These are phyloP conservation scores for Yoshiicerus persimilis DNA, from an alignment of 1,140 invertebrate species.

Conservation along the genomic window DNA sequence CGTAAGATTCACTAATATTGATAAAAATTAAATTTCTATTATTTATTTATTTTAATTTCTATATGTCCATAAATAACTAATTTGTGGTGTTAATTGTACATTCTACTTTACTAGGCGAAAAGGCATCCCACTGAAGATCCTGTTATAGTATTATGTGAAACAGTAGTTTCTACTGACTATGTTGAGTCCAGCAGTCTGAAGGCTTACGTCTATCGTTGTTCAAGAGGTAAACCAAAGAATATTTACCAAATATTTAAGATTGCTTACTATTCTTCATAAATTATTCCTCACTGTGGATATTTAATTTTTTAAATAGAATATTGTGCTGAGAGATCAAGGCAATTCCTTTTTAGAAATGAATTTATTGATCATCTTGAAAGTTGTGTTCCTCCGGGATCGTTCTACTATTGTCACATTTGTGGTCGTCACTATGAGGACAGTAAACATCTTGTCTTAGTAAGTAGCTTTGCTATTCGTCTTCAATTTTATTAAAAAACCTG, in stretches of 20 bases:
- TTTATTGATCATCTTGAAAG: not conserved
- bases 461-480: not conserved
- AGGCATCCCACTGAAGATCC: not conserved
- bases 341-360: not conserved
- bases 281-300: not conserved
- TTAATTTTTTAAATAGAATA: not conserved
- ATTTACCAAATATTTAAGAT: no score
- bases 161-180: not conserved
- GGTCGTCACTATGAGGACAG: not conserved
- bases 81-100: no score
- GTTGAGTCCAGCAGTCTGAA: not conserved
- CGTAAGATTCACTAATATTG: constrained; percentile 51
- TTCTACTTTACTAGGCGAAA: not conserved
- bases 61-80: no score
- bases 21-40: no score
- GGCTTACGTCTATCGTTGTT: not conserved
- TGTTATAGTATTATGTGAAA: not conserved
- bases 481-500: no score
- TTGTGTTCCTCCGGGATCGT: not conserved
- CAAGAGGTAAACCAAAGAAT: not conserved
- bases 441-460: not conserved
- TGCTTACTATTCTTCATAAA: not conserved
- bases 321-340: not conserved
- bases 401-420: not conserved
- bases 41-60: no score